A percentile compares a stretch with the other conserved stretches of the same genome.
phyloP scores from a whole-genome alignment of 2,797 vertebrate species.

The Octomys mimax region DNA sequence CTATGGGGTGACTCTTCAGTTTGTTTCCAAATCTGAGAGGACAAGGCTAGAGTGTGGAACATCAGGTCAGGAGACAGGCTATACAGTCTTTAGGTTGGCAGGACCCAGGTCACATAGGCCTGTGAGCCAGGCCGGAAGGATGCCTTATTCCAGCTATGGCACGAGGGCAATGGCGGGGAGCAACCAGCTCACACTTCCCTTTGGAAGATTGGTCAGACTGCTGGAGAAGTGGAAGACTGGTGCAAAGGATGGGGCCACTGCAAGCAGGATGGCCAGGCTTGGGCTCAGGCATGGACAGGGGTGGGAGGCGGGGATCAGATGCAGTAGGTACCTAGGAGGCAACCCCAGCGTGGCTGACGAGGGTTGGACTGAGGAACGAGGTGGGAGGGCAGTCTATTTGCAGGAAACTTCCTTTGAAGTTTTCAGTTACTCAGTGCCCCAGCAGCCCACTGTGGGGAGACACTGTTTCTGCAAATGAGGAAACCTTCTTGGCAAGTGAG shows the following conservation, averaged over 20 bases:
- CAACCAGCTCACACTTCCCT: not conserved
- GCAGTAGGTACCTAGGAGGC: not conserved
- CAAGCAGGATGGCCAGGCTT: not conserved
- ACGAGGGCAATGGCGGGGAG: not conserved
- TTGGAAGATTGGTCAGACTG: not conserved
- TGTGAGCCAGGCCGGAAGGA: not conserved
- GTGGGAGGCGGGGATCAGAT: not conserved
- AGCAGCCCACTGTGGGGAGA: not conserved
- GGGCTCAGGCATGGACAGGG: not conserved
- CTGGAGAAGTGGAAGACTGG: not conserved
- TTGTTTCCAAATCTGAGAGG: not conserved
- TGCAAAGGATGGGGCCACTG: not conserved
- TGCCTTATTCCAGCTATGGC: not conserved
- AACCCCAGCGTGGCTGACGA: not conserved
- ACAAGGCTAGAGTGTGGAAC: not conserved
- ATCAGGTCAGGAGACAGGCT: not conserved
- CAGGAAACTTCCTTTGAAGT: not conserved
- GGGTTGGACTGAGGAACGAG: not conserved
- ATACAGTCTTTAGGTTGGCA: not conserved
- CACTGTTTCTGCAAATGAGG: not conserved
- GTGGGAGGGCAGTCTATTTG: not conserved
- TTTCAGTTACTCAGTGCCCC: not conserved
- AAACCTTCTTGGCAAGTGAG: not conserved
- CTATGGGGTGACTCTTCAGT: not conserved
- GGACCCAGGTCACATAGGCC: not conserved